Percentiles rank a stretch among this genome's conserved stretches.
Evolutionary conservation across 2,113 vertebrate genomes (phyloP).

Genomic region (Lagopus muta): DNA sequence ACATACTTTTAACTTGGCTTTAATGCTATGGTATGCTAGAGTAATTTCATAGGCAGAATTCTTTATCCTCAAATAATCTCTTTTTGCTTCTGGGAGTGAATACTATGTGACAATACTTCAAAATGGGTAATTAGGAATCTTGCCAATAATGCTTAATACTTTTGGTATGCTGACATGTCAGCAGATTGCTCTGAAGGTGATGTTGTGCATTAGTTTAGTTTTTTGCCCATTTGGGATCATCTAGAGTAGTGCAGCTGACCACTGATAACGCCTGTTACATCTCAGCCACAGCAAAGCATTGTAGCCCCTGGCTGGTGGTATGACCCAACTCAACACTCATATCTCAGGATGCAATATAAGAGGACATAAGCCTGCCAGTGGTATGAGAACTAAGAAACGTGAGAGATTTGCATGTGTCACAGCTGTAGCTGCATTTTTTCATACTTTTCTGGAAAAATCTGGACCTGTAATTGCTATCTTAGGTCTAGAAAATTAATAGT

Average conservation of each 20-base stretch:
- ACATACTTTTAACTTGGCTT: not conserved
- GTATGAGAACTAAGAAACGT: not conserved
- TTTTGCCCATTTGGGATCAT: not conserved
- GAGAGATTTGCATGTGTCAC: not conserved
- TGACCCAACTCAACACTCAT: not conserved
- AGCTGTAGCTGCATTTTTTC: not conserved
- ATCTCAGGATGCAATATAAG: not conserved
- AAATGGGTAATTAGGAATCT: not conserved
- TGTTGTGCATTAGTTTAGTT: not conserved
- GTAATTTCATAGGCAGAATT: not conserved
- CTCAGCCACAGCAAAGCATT: not conserved
- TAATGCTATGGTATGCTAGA: not conserved
- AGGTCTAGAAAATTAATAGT: not conserved
- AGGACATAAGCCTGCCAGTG: not conserved
- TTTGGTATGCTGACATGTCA: not conserved
- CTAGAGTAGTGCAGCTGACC: not conserved
- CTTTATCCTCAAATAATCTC: not conserved
- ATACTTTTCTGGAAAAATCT: not conserved
- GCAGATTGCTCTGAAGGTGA: not conserved
- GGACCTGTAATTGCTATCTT: accelerated
- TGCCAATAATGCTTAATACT: not conserved
- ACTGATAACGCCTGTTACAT: not conserved
- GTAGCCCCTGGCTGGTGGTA: not conserved
- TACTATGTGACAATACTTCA: not conserved
- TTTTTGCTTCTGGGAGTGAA: not conserved